These are phyloP conservation scores for Caenorhabditis panamensis DNA, from an alignment of 2,888 invertebrate species.

Conservation along the genomic window DNA sequence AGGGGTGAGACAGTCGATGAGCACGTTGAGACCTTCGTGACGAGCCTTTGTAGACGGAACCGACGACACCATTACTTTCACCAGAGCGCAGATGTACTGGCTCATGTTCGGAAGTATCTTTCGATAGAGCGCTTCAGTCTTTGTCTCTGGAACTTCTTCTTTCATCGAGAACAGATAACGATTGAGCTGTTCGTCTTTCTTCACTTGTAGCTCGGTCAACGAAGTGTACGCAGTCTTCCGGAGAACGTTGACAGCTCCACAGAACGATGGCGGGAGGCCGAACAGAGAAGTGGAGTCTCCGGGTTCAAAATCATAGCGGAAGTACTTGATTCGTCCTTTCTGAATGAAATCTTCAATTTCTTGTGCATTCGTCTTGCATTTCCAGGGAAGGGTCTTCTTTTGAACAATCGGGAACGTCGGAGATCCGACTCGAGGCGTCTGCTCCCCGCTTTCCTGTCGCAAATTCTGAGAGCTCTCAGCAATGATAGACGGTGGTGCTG, in stretches of 20 bases:
- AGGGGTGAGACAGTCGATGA: constrained; percentile 93
- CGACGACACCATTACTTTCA: constrained; percentile 96
- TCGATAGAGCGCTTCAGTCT: constrained; percentile 73
- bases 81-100: constrained; percentile 90
- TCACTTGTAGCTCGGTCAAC: constrained; percentile 76
- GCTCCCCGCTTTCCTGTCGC: constrained; percentile 67
- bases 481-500: constrained; percentile 23
- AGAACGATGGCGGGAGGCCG: constrained; percentile 96
- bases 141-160: constrained; percentile 83
- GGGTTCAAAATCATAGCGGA: constrained; percentile 90
- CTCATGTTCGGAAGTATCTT: constrained; percentile 96
- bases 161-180: constrained; percentile 83
- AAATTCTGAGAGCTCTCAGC: constrained; percentile 23
- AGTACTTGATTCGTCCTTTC: constrained; percentile 87
- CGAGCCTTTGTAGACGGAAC: constrained; percentile 90
- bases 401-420: constrained; percentile 59
- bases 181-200: constrained; percentile 76
- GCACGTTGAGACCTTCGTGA: constrained; percentile 97
- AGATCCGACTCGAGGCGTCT: constrained; percentile 75
- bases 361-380: constrained; percentile 69
- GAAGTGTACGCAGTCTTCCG: constrained; percentile 83
- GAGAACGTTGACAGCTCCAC: constrained; percentile 88
- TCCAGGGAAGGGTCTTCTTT: constrained; percentile 72
- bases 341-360: constrained; percentile 78
- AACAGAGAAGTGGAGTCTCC: constrained; percentile 91